phyloP scores from a whole-genome alignment of 1,140 invertebrate species.

The Paralvinella palmiformis region DNA sequence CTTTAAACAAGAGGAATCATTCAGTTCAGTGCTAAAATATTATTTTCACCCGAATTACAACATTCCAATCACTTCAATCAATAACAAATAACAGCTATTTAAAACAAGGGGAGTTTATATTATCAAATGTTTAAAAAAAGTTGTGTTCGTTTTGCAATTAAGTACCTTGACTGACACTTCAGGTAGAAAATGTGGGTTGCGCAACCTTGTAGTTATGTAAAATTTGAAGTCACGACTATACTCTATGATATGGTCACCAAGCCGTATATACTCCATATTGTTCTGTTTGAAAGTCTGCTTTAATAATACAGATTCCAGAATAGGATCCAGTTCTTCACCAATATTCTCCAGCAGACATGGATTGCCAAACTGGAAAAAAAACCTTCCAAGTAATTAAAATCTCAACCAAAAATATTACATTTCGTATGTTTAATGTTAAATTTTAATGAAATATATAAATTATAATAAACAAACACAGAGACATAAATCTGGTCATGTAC shows the following conservation, averaged over 20 bases:
- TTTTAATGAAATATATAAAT: conserved; percentile 62
- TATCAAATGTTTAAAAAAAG: too few relatives aligned
- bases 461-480: conserved; percentile 64
- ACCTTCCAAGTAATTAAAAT: conserved; percentile 8
- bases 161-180: conserved; percentile 52
- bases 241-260: conserved; percentile 48
- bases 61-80: too few relatives aligned
- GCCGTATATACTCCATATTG: conserved; percentile 44
- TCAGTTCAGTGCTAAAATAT: conserved; percentile 12
- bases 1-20: conserved; percentile 21
- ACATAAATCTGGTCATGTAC: too few relatives aligned
- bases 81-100: too few relatives aligned
- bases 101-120: too few relatives aligned
- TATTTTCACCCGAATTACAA: too few relatives aligned
- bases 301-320: conserved; percentile 46
- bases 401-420: too few relatives aligned
- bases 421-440: too few relatives aligned
- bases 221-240: conserved; percentile 49
- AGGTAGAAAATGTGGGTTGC: conserved; percentile 51
- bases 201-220: conserved; percentile 47
- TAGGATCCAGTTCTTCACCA: conserved; percentile 47
- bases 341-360: conserved; percentile 50
- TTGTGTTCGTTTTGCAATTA: too few relatives aligned
- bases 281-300: conserved; percentile 47
- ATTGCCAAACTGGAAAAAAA: conserved; percentile 47